These are phyloP conservation scores for Squalus acanthias DNA, from an alignment of 2,797 vertebrate species.

Conservation along the genomic window DNA sequence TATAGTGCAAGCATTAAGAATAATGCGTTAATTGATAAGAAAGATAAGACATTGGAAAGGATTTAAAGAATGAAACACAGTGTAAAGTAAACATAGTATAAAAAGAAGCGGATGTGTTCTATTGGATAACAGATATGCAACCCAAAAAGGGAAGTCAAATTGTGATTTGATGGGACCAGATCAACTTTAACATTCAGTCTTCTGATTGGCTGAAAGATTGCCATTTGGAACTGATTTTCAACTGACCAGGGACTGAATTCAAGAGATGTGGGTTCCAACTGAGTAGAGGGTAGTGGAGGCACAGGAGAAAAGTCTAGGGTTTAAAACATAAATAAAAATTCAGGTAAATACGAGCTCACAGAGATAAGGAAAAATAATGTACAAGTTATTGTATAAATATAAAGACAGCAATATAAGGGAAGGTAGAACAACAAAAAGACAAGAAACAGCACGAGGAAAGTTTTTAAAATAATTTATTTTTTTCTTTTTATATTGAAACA, in stretches of 20 bases:
- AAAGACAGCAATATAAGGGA: neutral
- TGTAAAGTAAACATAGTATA: neutral
- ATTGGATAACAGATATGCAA: neutral
- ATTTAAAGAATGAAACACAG: neutral
- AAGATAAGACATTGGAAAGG: neutral
- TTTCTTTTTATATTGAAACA: too few relatives aligned
- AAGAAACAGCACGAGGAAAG: neutral
- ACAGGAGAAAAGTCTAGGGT: neutral
- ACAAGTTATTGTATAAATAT: neutral
- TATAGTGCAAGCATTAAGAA: neutral
- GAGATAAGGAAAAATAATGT: neutral
- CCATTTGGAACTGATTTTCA: neutral
- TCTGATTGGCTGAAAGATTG: neutral
- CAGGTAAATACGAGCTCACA: neutral
- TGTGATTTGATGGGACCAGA: conserved; percentile 5
- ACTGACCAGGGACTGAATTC: neutral
- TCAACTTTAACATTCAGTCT: neutral
- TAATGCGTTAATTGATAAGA: neutral
- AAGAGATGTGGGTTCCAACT: neutral
- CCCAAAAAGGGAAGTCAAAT: neutral
- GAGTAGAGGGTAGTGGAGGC: neutral
- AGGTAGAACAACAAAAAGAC: neutral
- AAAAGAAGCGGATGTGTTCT: neutral
- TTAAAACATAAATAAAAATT: neutral
- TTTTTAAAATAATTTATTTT: neutral